Conservation (phyloP, 2,113 vertebrate genomes). For the Epinephelus lanceolatus region DNA sequence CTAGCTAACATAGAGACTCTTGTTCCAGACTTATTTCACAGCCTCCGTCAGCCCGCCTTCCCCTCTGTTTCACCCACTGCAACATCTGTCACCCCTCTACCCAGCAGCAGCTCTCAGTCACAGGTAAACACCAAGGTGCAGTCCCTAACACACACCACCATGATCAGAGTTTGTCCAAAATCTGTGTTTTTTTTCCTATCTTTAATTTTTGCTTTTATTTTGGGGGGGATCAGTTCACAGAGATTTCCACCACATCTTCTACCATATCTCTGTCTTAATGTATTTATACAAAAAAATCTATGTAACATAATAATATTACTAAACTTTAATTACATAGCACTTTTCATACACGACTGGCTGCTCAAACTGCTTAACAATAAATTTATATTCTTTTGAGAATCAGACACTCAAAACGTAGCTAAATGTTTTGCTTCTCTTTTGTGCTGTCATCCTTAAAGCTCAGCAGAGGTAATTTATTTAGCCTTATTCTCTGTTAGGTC, state of each 20-base stretch:
- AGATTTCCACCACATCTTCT: not conserved
- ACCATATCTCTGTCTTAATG: conserved; percentile 19
- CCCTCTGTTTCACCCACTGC: conserved; percentile 84
- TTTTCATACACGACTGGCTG: conserved; percentile 31
- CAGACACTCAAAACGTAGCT: not conserved
- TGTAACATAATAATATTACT: conserved; percentile 65
- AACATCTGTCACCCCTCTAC: conserved; percentile 80
- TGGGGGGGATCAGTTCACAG: not conserved
- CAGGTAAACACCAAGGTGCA: conserved; percentile 87
- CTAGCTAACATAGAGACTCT: conserved; percentile 81
- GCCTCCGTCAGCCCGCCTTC: conserved; percentile 86
- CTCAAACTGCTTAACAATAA: conserved; percentile 47
- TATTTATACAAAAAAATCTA: conserved; percentile 36
- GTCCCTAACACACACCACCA: conserved; percentile 49
- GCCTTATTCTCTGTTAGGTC: not conserved
- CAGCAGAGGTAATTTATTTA: not conserved
- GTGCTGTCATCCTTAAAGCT: not conserved
- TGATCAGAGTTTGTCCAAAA: not conserved
- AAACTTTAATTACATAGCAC: conserved; percentile 45
- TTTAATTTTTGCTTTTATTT: not conserved
- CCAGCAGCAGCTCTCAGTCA: conserved; percentile 85
- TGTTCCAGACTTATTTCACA: conserved; percentile 93
- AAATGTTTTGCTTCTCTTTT: conserved; percentile 11
- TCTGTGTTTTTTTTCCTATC: not conserved
- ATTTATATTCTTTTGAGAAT: conserved; percentile 5